phyloP scores from a whole-genome alignment of 2,113 vertebrate genomes.

The Corythornis cristatus region DNA sequence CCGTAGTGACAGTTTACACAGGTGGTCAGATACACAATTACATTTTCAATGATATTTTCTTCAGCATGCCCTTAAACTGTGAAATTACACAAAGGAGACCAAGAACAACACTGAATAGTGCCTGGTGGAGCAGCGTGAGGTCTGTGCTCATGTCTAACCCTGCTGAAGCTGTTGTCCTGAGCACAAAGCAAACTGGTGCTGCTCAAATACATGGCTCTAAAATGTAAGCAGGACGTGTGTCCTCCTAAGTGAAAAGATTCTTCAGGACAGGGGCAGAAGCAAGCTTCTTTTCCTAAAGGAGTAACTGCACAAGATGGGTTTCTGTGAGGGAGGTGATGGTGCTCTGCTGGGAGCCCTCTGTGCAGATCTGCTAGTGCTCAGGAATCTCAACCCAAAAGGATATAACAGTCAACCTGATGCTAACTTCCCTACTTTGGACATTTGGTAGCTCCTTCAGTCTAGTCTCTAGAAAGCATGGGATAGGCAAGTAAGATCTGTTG shows the following conservation, averaged over 20 bases:
- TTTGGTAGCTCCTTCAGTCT: neutral
- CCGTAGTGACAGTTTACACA: constrained; percentile 9
- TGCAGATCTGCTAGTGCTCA: neutral
- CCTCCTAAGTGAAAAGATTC: neutral
- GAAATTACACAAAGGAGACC: neutral
- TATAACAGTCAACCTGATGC: neutral
- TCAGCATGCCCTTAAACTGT: neutral
- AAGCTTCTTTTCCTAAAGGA: neutral
- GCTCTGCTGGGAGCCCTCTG: neutral
- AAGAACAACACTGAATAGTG: neutral
- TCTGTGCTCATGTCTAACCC: neutral
- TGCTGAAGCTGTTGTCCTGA: neutral
- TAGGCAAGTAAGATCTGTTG: neutral
- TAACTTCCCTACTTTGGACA: neutral
- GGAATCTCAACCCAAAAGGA: neutral
- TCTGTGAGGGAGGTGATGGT: neutral
- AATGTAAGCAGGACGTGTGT: neutral
- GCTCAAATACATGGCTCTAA: neutral
- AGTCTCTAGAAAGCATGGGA: neutral
- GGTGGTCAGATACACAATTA: neutral
- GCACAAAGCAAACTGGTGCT: neutral
- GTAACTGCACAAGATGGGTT: neutral
- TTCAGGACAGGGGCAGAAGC: neutral
- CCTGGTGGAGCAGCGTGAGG: neutral
- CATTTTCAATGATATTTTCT: neutral